These are phyloP conservation scores for Hystrix brachyura DNA, from an alignment of 2,113 vertebrate species.

Conservation along the genomic window DNA sequence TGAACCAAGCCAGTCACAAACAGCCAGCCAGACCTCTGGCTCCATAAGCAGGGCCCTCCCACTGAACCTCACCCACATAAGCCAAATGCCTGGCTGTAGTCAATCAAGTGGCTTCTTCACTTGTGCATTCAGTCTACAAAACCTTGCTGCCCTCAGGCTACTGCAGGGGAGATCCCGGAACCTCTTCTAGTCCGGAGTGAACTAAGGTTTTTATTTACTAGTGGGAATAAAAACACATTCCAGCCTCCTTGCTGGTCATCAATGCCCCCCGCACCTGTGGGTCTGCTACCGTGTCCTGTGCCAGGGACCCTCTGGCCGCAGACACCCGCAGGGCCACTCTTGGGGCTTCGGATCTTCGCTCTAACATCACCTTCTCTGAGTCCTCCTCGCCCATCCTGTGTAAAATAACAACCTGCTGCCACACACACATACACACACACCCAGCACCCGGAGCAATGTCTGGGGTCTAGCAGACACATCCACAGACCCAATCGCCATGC, in stretches of 20 bases:
- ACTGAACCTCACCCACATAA: background rate
- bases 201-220: background rate
- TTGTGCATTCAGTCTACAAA: background rate
- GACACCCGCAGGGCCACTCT: background rate
- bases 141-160: no score
- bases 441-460: background rate
- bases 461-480: background rate
- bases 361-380: background rate
- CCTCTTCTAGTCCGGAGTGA: background rate
- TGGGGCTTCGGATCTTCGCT: background rate
- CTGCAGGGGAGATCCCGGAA: background rate
- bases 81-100: background rate
- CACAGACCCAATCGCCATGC: background rate
- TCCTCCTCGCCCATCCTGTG: background rate
- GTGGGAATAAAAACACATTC: background rate
- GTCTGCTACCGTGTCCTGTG: background rate
- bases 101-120: background rate
- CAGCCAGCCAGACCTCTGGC: background rate
- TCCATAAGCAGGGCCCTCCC: background rate
- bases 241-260: background rate
- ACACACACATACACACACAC: no score
- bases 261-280: background rate
- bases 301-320: background rate
- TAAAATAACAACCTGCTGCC: background rate
- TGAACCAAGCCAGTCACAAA: background rate